Conservation (phyloP, 2,888 invertebrate species). For the Calliscelio sp. region DNA sequence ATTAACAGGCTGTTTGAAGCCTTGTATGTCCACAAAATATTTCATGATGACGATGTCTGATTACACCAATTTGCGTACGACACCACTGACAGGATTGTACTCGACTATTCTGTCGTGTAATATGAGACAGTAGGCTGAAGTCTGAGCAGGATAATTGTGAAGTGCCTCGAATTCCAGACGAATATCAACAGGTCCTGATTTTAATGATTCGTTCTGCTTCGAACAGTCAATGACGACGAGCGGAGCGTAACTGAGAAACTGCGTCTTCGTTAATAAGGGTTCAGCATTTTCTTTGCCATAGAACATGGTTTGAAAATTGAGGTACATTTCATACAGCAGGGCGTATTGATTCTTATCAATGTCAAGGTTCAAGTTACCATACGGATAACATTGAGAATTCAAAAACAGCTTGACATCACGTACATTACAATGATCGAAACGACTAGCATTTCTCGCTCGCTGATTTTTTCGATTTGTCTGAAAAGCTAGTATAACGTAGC, state of each 20-base stretch:
- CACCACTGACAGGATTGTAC: no score
- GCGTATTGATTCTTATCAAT: constrained; percentile 30
- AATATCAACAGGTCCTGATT: background rate
- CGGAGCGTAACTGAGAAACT: constrained; percentile 22
- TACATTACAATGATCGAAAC: constrained; percentile 16
- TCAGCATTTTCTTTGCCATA: constrained; percentile 20
- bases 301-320: constrained; percentile 37
- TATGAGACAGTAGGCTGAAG: no score
- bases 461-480: constrained; percentile 82
- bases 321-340: constrained; percentile 42
- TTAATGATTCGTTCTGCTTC: background rate
- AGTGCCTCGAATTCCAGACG: constrained; percentile 17
- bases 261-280: constrained; percentile 8
- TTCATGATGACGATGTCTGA: background rate
- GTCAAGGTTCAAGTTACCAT: constrained; percentile 70
- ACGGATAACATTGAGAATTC: constrained; percentile 55
- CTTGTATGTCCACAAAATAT: constrained; percentile 41
- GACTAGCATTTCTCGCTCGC: constrained; percentile 65
- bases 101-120: background rate
- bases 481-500: constrained; percentile 73
- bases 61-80: constrained; percentile 31
- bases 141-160: constrained; percentile 2
- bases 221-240: background rate
- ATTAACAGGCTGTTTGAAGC: no score
- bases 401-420: constrained; percentile 12